These are phyloP conservation scores for Babylonia areolata DNA, from an alignment of 1,140 invertebrate genomes.

Conservation along the genomic window DNA sequence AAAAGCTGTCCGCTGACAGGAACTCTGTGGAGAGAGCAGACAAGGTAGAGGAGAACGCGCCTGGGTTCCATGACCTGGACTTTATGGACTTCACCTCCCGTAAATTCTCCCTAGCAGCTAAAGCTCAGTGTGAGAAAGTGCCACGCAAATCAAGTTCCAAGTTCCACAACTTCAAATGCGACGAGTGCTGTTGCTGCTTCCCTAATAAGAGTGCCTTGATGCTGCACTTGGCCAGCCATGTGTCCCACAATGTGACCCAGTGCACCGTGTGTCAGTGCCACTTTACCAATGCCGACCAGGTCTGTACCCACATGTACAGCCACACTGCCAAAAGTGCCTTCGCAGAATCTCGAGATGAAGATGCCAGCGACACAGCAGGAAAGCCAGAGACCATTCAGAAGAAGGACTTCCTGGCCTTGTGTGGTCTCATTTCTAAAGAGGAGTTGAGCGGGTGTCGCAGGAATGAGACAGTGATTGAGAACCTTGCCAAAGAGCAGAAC, in stretches of 20 bases:
- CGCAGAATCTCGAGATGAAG: slow-evolving; percentile 46
- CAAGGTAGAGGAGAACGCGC: background rate
- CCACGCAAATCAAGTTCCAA: slow-evolving; percentile 81
- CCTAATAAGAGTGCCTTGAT: slow-evolving; percentile 84
- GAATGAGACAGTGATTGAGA: slow-evolving; percentile 41
- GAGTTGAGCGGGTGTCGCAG: slow-evolving; percentile 41
- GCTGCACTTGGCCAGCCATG: slow-evolving; percentile 74
- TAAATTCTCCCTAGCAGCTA: slow-evolving; percentile 87
- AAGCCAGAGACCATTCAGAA: slow-evolving; percentile 72
- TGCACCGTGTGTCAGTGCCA: slow-evolving; percentile 72
- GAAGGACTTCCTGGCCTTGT: slow-evolving; percentile 87
- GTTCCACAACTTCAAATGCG: slow-evolving; percentile 83
- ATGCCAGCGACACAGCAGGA: slow-evolving; percentile 40
- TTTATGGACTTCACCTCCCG: slow-evolving; percentile 87
- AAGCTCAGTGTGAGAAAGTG: slow-evolving; percentile 83
- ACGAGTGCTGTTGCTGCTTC: slow-evolving; percentile 84
- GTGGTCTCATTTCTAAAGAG: slow-evolving; percentile 79
- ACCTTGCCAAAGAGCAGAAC: slow-evolving; percentile 57
- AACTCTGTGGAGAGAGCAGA: background rate
- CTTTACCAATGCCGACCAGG: slow-evolving; percentile 64
- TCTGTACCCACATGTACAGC: slow-evolving; percentile 72
- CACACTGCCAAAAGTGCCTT: slow-evolving; percentile 68
- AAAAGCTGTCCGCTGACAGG: background rate
- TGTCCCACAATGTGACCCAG: slow-evolving; percentile 58
- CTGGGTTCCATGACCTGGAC: slow-evolving; percentile 85